Evolutionary conservation across 2,888 invertebrate genomes (phyloP).

Genomic region (Cistogaster globosa): DNA sequence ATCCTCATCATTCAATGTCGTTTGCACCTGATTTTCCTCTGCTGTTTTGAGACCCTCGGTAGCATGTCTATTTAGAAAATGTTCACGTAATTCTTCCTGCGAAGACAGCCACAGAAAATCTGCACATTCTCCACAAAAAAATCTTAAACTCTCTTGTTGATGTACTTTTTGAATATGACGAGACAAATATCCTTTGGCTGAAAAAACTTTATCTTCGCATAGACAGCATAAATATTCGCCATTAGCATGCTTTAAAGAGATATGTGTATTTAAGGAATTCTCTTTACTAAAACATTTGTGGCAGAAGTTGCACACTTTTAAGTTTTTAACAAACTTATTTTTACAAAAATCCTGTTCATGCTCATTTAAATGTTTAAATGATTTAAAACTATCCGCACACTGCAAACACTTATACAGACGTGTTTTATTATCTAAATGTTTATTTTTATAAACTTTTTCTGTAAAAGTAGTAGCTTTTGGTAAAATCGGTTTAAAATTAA

Average conservation of each 20-base stretch:
- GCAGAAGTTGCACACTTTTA: conserved; percentile 72
- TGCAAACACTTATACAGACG: conserved; percentile 73
- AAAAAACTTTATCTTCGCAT: conserved; percentile 61
- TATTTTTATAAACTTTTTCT: background rate
- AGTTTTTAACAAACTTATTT: conserved; percentile 30
- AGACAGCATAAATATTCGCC: conserved; percentile 71
- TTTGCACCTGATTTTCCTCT: background rate
- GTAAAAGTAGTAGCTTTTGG: conserved; percentile 20
- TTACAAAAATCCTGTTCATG: conserved; percentile 69
- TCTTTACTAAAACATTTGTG: conserved; percentile 69
- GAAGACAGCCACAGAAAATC: conserved; percentile 1
- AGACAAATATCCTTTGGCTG: conserved; percentile 70
- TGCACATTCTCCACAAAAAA: conserved; percentile 69
- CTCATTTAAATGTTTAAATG: conserved; percentile 69
- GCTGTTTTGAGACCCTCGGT: conserved; percentile 28
- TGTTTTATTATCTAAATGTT: background rate
- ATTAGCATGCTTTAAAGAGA: conserved; percentile 58
- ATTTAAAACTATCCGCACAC: conserved; percentile 71
- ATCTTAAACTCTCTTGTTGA: conserved; percentile 61
- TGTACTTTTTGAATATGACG: conserved; percentile 71
- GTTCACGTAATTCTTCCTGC: conserved; percentile 57
- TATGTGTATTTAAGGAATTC: conserved; percentile 65
- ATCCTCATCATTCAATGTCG: conserved; percentile 64
- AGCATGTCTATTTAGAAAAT: conserved; percentile 65
- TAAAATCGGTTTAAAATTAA: conserved; percentile 35